Evolutionary conservation across 2,888 invertebrate genomes (phyloP), one percentile per base, ranked within the genome.

Genomic region (Molanna angustata): DNA sequence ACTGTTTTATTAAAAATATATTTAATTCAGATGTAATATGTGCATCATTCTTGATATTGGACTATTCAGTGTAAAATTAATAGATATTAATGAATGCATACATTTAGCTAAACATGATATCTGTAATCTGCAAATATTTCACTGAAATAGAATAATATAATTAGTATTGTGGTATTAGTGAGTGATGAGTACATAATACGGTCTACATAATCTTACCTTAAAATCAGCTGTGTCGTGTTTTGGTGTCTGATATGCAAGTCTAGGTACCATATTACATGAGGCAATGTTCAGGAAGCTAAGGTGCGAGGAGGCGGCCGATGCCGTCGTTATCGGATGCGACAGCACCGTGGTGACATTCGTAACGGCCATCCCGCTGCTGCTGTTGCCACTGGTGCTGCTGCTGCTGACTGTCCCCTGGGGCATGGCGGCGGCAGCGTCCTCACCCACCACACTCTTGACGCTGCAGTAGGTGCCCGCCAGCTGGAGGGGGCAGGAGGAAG

Each of bases 401-500:
- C 3, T 11, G 18, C 18, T 13, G 20, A 19, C 13, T 9, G 33
- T 17, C 47, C 51, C 35, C 52, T 48, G 18, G 6, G 1, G 9
- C 16, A 21, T 2, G 20, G 13, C 41, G 3, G 39, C 14, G 4
- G 58, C 49, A 21, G 56, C 49, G 49, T 60, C 58, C 54, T 60
- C 50, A 51, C 67, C 69, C 46, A 67, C 66, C 48, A 69, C 62
- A 62, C 70, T 67, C 53, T 68, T 62, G 63, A 70, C 72, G 60
- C 71, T 68, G 64, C 68, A 66, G 67, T 70, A 72, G 52, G 66
- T 61, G 60, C 67, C 64, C 53, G 63, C 62, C 65, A 72, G 65
- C 66, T 72, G 72, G 65, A 73, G 66, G 62, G 71, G 68, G 63
- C 76, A 72, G 61, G 70, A 70, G 52, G 70, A 68, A 53, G 64